phyloP scores from a whole-genome alignment of 1,140 invertebrate species.

The Centruroides sculpturatus region DNA sequence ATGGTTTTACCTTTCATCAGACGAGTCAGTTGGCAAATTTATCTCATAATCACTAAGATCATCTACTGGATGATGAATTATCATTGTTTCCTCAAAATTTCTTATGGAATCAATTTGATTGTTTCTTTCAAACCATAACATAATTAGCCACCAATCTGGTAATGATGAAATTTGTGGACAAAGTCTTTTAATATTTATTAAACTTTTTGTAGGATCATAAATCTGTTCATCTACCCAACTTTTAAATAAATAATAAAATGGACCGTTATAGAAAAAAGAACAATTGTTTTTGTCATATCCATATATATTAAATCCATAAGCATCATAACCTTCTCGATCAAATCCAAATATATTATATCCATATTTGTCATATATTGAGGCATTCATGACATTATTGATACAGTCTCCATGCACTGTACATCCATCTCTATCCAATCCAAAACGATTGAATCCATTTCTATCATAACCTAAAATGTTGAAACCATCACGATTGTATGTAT shows the following conservation, averaged over 20 bases:
- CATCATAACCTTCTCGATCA: slow-evolving; percentile 3
- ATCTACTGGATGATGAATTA: neutral
- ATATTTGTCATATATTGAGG: neutral
- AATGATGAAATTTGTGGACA: slow-evolving; percentile 3
- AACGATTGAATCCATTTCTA: slow-evolving; percentile 6
- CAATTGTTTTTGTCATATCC: slow-evolving; percentile 11
- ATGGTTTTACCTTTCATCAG: too few species aligned
- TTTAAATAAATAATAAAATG: slow-evolving; percentile 12
- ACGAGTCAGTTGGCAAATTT: too few species aligned
- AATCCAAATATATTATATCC: neutral
- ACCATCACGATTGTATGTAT: slow-evolving; percentile 13
- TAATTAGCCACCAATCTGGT: slow-evolving; percentile 6
- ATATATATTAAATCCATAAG: slow-evolving; percentile 11
- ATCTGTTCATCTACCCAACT: neutral
- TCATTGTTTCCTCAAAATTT: neutral
- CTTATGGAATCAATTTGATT: neutral
- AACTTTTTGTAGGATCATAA: neutral
- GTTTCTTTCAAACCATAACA: slow-evolving; percentile 6
- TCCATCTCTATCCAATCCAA: slow-evolving; percentile 9
- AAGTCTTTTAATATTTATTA: slow-evolving; percentile 2
- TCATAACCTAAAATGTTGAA: slow-evolving; percentile 11
- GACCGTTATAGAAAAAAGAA: slow-evolving; percentile 7
- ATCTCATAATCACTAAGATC: neutral
- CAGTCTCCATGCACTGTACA: slow-evolving; percentile 7
- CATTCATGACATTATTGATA: neutral